Conservation (phyloP, 2,888 invertebrate species). For the Reticulitermes lucifugus region DNA sequence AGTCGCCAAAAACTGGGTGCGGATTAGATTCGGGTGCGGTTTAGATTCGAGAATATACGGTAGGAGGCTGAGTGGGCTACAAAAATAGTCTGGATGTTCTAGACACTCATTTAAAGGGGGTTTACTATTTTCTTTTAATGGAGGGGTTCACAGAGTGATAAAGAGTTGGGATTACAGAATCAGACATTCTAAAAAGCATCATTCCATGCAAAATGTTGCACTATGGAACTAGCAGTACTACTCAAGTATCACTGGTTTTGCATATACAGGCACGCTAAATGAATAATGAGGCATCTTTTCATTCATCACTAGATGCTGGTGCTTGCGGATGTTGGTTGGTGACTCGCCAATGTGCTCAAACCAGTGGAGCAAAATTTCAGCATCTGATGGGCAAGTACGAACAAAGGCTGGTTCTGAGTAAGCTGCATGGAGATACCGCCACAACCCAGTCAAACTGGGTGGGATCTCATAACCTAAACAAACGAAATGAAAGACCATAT, state of each 20-base stretch:
- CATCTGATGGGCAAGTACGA: conserved; percentile 55
- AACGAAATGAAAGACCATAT: not conserved
- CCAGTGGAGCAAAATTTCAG: conserved; percentile 56
- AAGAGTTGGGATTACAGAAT: no score
- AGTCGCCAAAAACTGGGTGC: no score
- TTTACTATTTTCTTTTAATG: no score
- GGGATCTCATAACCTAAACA: conserved; percentile 54
- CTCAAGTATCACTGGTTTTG: conserved; percentile 48
- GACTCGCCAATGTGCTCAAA: conserved; percentile 52
- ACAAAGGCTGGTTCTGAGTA: conserved; percentile 54
- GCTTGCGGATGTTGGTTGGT: conserved; percentile 46
- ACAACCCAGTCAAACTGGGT: conserved; percentile 51
- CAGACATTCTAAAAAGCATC: no score
- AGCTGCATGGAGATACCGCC: conserved; percentile 55
- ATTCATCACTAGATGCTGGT: conserved; percentile 31
- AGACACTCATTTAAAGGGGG: no score
- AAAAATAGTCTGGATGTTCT: no score
- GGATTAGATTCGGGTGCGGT: no score
- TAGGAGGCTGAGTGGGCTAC: no score
- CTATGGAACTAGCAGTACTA: not conserved
- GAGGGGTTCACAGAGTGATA: no score
- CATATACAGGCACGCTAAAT: conserved; percentile 50
- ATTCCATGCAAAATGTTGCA: no score
- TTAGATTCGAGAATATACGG: no score
- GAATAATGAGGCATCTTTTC: conserved; percentile 48